Evolutionary conservation across 2,113 vertebrate genomes (phyloP), one percentile per base, ranked within the genome.

Genomic region (Misgurnus anguillicaudatus): DNA sequence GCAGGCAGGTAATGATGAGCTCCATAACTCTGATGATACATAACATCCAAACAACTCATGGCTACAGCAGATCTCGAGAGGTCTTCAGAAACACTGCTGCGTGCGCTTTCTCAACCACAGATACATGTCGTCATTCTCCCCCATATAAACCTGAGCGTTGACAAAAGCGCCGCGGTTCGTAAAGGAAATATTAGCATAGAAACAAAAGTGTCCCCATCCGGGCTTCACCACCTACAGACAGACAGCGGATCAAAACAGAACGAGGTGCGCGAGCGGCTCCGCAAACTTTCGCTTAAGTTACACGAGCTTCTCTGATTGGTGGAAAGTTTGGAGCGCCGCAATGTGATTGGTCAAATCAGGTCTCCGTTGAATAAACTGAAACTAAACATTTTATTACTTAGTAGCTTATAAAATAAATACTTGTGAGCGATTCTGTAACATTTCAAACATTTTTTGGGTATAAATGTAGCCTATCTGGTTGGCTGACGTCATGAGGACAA

Each of bases 41-140:
- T 94, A 92, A 98, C 95, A 93, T 95, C 96, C 89, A 95, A 91
- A 91, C 96, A 97, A 88, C 96, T 98, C 96, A 98, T 98, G 89
- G 94, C 94, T 80, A 64, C 39, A 60, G 48, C 57, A 61, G 77
- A 83, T 86, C 82, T 82, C 48, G 51, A 58, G 63, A 67, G 77
- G 68, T 67, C 83, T 83, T 79, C 70, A 83, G 81, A 67, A 79
- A 84, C 61, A 62, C 70, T 64, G 67, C 82, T 81, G 75, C 80
- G 61, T 31, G 63, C 78, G 85, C 81, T 82, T 89, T 82, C 84
- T 86, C 73, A 85, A 66, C 88, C 87, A 80, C 83, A 77, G 80
- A 86, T 87, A 82, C 69, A 85, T 78, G 82, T 81, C 83, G 78
- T 77, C 85, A 84, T 77, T 69, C 66, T 60, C 85, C 84, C 83